phyloP scores from a whole-genome alignment of 2,888 invertebrate genomes.

The Tortricodes alternella region DNA sequence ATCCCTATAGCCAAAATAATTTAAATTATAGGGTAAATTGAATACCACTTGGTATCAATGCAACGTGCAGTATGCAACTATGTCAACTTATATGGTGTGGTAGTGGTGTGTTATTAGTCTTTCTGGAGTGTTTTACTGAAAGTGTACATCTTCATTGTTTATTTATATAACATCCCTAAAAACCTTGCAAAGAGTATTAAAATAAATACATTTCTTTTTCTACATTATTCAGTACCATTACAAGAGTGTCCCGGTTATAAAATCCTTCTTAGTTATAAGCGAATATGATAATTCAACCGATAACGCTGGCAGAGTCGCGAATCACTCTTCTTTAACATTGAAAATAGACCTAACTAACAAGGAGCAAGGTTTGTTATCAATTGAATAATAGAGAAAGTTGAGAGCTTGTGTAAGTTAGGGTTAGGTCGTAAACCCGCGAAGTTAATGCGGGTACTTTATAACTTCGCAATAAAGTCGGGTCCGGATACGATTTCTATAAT shows the following conservation, averaged over 20 bases:
- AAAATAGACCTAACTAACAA: background rate
- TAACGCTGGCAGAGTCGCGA: background rate
- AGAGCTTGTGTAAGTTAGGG: slow-evolving; percentile 31
- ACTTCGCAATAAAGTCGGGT: slow-evolving; percentile 43
- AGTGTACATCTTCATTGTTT: background rate
- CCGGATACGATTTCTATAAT: slow-evolving; percentile 42
- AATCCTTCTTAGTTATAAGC: slow-evolving; percentile 29
- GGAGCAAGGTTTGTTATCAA: slow-evolving; percentile 6
- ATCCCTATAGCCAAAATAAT: too few relatives aligned
- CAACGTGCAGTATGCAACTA: too few relatives aligned
- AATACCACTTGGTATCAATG: too few relatives aligned
- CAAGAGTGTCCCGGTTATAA: slow-evolving; percentile 26
- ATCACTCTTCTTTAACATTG: background rate
- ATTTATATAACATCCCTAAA: background rate
- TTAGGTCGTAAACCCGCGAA: slow-evolving; percentile 36
- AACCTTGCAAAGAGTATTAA: background rate
- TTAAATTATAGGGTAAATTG: too few relatives aligned
- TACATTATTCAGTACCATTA: slow-evolving; percentile 24
- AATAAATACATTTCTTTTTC: slow-evolving; percentile 5
- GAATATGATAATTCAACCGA: slow-evolving; percentile 30
- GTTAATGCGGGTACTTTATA: slow-evolving; percentile 39
- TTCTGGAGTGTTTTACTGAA: too few relatives aligned
- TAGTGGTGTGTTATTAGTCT: too few relatives aligned
- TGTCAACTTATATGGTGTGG: background rate
- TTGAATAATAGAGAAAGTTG: background rate